Percentiles rank a stretch among this genome's conserved stretches.
Conservation (phyloP, 2,113 vertebrate species). For the Ia io region DNA sequence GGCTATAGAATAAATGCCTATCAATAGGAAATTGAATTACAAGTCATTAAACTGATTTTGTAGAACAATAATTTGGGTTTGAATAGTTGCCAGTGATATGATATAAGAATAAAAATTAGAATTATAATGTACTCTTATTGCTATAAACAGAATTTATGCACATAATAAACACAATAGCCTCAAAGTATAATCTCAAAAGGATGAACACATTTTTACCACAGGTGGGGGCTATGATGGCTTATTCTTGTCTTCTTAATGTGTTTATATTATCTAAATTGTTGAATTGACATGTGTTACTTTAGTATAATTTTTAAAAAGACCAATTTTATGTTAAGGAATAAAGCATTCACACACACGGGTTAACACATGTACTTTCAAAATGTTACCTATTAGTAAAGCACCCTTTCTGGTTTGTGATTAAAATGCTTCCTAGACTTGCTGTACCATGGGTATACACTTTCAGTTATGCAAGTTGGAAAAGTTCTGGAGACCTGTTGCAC, state of each 20-base stretch:
- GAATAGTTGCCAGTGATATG: neutral
- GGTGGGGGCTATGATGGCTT: neutral
- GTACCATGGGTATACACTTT: neutral
- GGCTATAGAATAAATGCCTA: neutral
- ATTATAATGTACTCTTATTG: neutral
- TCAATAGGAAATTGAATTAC: neutral
- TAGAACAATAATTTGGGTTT: neutral
- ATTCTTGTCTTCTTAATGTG: neutral
- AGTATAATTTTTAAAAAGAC: neutral
- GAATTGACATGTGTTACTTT: neutral
- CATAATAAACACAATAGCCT: neutral
- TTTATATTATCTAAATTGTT: neutral
- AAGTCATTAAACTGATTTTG: neutral
- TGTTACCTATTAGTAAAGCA: neutral
- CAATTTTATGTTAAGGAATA: neutral
- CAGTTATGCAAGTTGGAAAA: neutral
- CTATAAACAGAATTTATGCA: neutral
- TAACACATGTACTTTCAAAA: neutral
- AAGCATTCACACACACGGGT: neutral
- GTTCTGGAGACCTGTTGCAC: neutral
- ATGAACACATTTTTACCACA: neutral
- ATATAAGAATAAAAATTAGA: neutral
- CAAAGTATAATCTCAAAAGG: neutral
- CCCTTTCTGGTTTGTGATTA: neutral
- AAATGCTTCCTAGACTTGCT: neutral